Percentiles rank a stretch among this genome's conserved stretches.
Evolutionary conservation across 2,888 invertebrate species (phyloP).

Genomic region (Folsomia candida): DNA sequence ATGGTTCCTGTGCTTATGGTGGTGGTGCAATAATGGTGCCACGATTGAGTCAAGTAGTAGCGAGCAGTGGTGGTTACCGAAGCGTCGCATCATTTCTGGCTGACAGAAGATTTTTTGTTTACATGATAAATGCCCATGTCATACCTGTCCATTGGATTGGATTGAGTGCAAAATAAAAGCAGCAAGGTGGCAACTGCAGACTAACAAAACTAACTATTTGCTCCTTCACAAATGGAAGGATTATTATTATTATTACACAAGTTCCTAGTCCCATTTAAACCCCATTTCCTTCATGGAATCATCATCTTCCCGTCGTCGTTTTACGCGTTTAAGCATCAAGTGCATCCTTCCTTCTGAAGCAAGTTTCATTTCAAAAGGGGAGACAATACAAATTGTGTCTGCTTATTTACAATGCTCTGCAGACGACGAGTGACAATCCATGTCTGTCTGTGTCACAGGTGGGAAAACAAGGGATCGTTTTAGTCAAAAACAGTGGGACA

Average conservation of each 20-base stretch:
- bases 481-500: conserved; percentile 12
- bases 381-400: background rate
- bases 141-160: no score
- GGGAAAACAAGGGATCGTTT: background rate
- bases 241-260: no score
- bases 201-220: background rate
- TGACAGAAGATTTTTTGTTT: background rate
- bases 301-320: background rate
- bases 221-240: background rate
- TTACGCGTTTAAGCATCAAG: background rate
- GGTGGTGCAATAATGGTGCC: no score
- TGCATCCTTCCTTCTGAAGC: no score
- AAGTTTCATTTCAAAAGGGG: no score
- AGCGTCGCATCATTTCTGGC: background rate
- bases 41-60: no score
- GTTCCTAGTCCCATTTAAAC: background rate
- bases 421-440: background rate
- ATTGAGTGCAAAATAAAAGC: no score
- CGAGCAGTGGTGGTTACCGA: background rate
- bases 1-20: no score
- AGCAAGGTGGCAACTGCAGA: no score
- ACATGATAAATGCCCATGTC: background rate
- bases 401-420: no score
- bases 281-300: background rate
- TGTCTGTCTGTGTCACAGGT: background rate